These are phyloP conservation scores for Athene cunicularia DNA, from an alignment of 2,113 vertebrate genomes.

Conservation along the genomic window DNA sequence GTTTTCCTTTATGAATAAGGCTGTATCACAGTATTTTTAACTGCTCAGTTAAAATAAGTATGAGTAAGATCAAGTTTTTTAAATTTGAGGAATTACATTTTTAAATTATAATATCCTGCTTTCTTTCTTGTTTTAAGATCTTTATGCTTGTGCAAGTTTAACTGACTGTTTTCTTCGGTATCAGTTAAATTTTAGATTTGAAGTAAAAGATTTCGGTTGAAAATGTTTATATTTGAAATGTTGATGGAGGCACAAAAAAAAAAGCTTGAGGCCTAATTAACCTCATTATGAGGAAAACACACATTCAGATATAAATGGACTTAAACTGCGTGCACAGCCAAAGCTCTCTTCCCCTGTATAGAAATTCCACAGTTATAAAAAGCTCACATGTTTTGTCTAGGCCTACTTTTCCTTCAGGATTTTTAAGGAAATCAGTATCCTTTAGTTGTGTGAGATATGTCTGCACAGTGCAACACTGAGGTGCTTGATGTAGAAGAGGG, in stretches of 20 bases:
- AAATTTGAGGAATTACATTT: not conserved
- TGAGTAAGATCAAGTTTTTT: not conserved
- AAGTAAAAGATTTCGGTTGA: not conserved
- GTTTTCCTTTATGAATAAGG: not conserved
- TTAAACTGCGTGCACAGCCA: not conserved
- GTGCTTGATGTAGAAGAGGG: not conserved
- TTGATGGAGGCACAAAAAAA: not conserved
- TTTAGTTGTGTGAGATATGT: not conserved
- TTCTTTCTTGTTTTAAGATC: not conserved
- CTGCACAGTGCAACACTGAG: not conserved
- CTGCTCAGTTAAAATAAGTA: not conserved
- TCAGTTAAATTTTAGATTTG: not conserved
- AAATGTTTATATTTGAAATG: not conserved
- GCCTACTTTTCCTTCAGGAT: constrained; percentile 10
- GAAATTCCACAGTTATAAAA: constrained; percentile 44
- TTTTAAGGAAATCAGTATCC: constrained; percentile 26
- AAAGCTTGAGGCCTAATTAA: not conserved
- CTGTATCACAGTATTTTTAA: not conserved
- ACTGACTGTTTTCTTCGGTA: not conserved
- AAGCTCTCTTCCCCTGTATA: not conserved
- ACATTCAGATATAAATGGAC: not conserved
- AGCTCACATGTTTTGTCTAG: constrained; percentile 52
- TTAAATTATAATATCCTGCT: not conserved
- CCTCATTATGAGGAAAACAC: not conserved
- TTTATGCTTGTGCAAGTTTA: not conserved